Conservation (phyloP, 2,797 vertebrate genomes). For the Acrossocheilus wenchowensis region DNA sequence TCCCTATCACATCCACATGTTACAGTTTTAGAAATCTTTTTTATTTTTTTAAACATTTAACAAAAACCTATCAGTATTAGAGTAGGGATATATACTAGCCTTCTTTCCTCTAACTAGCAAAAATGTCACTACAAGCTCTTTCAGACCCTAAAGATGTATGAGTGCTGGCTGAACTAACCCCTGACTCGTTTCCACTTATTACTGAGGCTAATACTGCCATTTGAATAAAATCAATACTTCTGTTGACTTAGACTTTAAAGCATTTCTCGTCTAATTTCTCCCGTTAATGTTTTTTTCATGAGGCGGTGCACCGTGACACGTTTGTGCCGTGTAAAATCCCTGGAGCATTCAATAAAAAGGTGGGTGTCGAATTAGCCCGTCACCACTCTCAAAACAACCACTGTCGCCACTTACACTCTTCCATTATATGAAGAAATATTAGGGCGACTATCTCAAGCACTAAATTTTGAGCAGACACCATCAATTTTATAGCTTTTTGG, state of each 20-base stretch:
- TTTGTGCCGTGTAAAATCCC: slow-evolving; percentile 68
- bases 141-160: slow-evolving; percentile 57
- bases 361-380: slow-evolving; percentile 71
- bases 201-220: slow-evolving; percentile 67
- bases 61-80: not conserved
- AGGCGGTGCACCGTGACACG: slow-evolving; percentile 76
- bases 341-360: slow-evolving; percentile 76
- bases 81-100: not conserved
- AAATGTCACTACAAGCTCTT: not conserved
- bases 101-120: not conserved
- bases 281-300: slow-evolving; percentile 83
- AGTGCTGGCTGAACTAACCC: slow-evolving; percentile 56
- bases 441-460: slow-evolving; percentile 49
- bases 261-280: slow-evolving; percentile 76
- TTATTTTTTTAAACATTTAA: no score
- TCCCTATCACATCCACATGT: slow-evolving; percentile 40
- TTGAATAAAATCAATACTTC: slow-evolving; percentile 81
- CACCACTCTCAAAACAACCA: slow-evolving; percentile 48
- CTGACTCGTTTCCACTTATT: slow-evolving; percentile 31
- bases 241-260: slow-evolving; percentile 79
- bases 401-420: slow-evolving; percentile 48
- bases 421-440: slow-evolving; percentile 52
- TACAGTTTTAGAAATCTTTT: slow-evolving; percentile 9
- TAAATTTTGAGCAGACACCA: slow-evolving; percentile 58
- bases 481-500: slow-evolving; percentile 57